Evolutionary conservation across 2,113 vertebrate genomes (phyloP), one percentile per base, ranked within the genome.

Genomic region (Platysternon megacephalum): DNA sequence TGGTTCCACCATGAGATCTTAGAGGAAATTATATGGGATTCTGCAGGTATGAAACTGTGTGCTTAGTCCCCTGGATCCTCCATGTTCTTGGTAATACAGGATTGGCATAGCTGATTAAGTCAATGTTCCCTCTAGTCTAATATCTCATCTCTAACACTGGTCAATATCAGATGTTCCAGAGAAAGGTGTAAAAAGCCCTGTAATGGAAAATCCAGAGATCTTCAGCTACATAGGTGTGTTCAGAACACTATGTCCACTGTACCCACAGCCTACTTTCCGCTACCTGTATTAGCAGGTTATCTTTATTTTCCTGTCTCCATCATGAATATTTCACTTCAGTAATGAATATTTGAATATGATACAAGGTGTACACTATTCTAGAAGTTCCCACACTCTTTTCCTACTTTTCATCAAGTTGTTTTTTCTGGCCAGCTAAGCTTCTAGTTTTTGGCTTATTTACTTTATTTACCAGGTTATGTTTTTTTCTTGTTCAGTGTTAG

Each of bases 241-340:
- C 5, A 79, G 14, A 51, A 84, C 79, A 68, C 48, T 7, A 1
- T 14, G 0, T 13, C 22, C 28, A 11, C 16, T 22, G 0, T 11
- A 80, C 76, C 55, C 35, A 14, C 0, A 32, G 74, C 1, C 4
- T 44, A 10, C 5, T 88, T 91, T 10, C 82, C 3, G 82, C 68
- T 29, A 7, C 1, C 0, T 72, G 5, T 79, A 8, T 74, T 86
- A 14, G 2, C 39, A 87, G 78, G 32, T 51, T 85, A 48, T 9
- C 0, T 35, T 61, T 32, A 61, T 61, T 61, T 61, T 61, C 29
- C 58, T 61, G 6, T 61, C 29, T 61, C 29, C 29, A 61, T 61
- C 58, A 35, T 32, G 29, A 61, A 35, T 14, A 61, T 16, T 61
- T 58, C 28, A 58, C 26, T 78, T 91, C 19, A 55, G 3, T 6